phyloP scores from a whole-genome alignment of 2,113 vertebrate genomes.

The Xyrauchen texanus region DNA sequence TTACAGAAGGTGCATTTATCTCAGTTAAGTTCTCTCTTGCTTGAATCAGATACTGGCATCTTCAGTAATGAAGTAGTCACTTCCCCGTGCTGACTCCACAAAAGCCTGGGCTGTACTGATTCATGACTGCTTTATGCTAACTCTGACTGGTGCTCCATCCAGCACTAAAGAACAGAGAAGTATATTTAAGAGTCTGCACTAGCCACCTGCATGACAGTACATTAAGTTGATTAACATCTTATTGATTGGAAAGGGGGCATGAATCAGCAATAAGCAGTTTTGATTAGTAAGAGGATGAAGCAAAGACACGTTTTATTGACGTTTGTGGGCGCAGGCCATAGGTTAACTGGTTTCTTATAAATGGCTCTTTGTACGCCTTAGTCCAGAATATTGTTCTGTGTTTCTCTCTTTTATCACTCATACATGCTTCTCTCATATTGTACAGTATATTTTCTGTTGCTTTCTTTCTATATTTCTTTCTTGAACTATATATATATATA shows the following conservation, averaged over 20 bases:
- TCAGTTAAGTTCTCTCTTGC: conserved; percentile 20
- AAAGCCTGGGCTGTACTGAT: conserved; percentile 33
- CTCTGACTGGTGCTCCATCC: conserved; percentile 5
- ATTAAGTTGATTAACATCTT: conserved; percentile 80
- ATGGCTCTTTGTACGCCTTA: conserved; percentile 57
- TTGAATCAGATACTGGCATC: conserved; percentile 37
- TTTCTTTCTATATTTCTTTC: too few species aligned
- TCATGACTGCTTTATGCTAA: conserved; percentile 45
- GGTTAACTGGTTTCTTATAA: conserved; percentile 67
- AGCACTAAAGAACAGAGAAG: conserved; percentile 30
- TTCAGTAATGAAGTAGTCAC: conserved; percentile 42
- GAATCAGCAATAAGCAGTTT: conserved; percentile 79
- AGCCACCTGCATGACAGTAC: conserved; percentile 55
- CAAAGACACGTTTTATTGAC: conserved; percentile 78
- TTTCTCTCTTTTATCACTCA: too few species aligned
- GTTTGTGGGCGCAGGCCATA: conserved; percentile 69
- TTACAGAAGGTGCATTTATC: too few species aligned
- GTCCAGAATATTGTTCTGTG: too few species aligned
- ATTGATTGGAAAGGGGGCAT: conserved; percentile 72
- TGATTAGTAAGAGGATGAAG: conserved; percentile 84
- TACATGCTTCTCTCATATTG: too few species aligned
- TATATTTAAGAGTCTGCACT: conserved; percentile 43
- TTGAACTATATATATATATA: too few species aligned
- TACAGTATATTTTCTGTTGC: too few species aligned
- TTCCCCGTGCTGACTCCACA: conserved; percentile 44